Base-by-base conservation (phyloP, 1,140 invertebrate genomes). In the Drosophila rufa region DNA sequence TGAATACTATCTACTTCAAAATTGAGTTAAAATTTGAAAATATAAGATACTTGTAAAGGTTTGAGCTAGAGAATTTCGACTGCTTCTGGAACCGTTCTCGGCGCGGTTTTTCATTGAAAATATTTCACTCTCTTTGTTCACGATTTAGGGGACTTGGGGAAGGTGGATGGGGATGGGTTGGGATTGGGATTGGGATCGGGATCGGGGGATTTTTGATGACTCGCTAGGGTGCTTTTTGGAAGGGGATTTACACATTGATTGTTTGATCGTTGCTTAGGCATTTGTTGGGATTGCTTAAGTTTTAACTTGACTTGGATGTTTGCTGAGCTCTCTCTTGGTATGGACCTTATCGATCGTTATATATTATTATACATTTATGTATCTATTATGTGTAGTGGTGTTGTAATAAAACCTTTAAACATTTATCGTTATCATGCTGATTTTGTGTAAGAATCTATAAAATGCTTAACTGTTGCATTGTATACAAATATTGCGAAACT, bases 101-200 rank as follows among this genome's bases (percentile, higher is more conserved):
- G 19, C 4, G 53, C 4, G 53, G 6, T 22, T 40, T 57, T 46
- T 17, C 46, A 68, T 84, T 79, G 69, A 79, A 86, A 82, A 81
- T 80, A 51, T 76, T 6, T 48, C 27, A 62, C 64, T 85, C 79
- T 86, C 79, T 76, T 86, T 86, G 82, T 75, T 86, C 45, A 82
- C 42, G 25, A 40, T 36, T 82, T 81, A 60, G 67, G 74, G 40
- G 64, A 77, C 56, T 77, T 67, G 71, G 75, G 58, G 40, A 0
- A 46, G 25, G 19, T 40, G 65, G 60, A 42, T 57, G 60, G 27
- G 25, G 14, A 40, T 51, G 51, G 62, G 50, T 57, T 22, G 74
- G 53, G 19, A 45, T 45, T 0, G 4, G 27, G 27, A 30, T 30
- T 7, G 27, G 59, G 36, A 42, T 58, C 19, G 27, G 59, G 36